These are phyloP conservation scores for Theretra japonica DNA, from an alignment of 2,888 invertebrate genomes.

Conservation along the genomic window DNA sequence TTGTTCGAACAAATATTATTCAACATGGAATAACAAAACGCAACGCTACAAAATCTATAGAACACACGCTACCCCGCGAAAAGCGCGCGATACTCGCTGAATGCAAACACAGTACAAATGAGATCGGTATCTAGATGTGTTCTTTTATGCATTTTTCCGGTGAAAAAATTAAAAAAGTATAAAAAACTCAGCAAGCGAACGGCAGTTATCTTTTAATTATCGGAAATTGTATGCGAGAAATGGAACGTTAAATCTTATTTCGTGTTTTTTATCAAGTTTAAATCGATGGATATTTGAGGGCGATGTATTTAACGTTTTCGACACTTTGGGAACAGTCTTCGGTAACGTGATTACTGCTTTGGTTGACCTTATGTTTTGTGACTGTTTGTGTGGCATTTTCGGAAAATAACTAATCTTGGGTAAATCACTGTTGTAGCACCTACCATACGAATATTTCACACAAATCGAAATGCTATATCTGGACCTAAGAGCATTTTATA, in stretches of 20 bases:
- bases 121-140: conserved; percentile 39
- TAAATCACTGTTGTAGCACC: too few species aligned
- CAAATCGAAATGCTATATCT: too few species aligned
- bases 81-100: conserved; percentile 14
- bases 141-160: conserved; percentile 35
- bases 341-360: background rate
- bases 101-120: conserved; percentile 33
- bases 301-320: background rate
- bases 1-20: conserved; percentile 22
- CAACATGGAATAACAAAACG: conserved; percentile 21
- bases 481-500: too few species aligned
- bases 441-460: too few species aligned
- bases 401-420: too few species aligned
- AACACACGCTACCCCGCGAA: conserved; percentile 16
- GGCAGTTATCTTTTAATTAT: conserved; percentile 41
- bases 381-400: too few species aligned
- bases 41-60: background rate
- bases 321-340: background rate
- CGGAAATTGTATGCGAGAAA: conserved; percentile 35
- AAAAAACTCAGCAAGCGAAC: conserved; percentile 10
- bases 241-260: conserved; percentile 23
- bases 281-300: background rate
- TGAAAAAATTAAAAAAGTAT: conserved; percentile 18
- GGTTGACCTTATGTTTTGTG: too few species aligned
- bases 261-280: background rate